Conservation (phyloP, 64 coral and sea anemone genomes). For the Actinia tenebrosa region DNA sequence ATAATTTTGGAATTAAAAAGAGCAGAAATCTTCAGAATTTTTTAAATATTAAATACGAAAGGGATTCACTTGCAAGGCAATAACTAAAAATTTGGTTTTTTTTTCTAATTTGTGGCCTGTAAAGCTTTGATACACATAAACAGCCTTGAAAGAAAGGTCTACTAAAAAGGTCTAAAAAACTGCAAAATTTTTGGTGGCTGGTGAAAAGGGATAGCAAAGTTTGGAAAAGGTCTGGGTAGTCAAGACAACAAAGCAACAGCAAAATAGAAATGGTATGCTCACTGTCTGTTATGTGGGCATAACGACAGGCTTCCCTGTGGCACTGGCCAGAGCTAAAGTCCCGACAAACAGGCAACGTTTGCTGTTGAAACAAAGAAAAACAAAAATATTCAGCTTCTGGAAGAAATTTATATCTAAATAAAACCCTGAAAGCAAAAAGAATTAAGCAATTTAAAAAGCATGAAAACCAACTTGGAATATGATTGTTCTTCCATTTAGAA, state of each 20-base stretch:
- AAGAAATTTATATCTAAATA: not conserved
- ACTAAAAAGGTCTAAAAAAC: not conserved
- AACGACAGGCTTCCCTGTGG: conserved; percentile 97
- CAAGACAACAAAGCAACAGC: conserved; percentile 1
- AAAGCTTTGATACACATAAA: too few relatives aligned
- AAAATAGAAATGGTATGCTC: conserved; percentile 50
- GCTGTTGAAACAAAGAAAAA: conserved; percentile 46
- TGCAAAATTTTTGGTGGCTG: not conserved
- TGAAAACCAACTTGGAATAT: not conserved
- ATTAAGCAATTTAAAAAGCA: not conserved
- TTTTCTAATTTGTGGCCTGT: too few relatives aligned
- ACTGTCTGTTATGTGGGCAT: conserved; percentile 98
- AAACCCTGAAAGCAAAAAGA: conserved; percentile 5
- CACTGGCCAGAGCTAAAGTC: conserved; percentile 97
- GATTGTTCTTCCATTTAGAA: not conserved
- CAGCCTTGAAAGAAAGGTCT: too few relatives aligned
- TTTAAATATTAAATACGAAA: too few relatives aligned
- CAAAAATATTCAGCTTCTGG: not conserved
- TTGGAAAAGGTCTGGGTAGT: not conserved
- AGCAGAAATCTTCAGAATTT: too few relatives aligned
- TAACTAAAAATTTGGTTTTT: too few relatives aligned
- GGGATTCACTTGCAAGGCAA: too few relatives aligned
- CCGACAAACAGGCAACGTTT: conserved; percentile 94
- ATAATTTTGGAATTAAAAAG: too few relatives aligned
- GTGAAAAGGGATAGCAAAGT: not conserved